phyloP scores from a whole-genome alignment of 64 coral and sea anemone species.

The Dendronephthya gigantea region DNA sequence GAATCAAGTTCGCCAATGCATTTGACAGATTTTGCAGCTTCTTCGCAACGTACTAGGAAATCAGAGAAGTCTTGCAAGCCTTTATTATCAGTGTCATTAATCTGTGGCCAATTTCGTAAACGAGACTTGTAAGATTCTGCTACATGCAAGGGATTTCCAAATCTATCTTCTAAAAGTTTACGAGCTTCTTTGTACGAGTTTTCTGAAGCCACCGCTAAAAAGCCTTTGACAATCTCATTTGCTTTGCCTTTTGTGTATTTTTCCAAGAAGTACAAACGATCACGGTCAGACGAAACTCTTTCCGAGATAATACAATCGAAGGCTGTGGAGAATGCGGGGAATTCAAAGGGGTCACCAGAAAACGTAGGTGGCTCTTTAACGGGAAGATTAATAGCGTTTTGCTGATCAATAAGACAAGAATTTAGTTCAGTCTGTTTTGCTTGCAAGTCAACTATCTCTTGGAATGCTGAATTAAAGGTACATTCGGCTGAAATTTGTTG shows the following conservation, averaged over 20 bases:
- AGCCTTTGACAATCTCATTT: slow-evolving; percentile 36
- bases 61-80: slow-evolving; percentile 29
- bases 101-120: slow-evolving; percentile 15
- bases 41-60: slow-evolving; percentile 32
- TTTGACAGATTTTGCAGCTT: slow-evolving; percentile 18
- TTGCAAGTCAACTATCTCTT: slow-evolving; percentile 34
- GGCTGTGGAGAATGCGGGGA: slow-evolving; percentile 22
- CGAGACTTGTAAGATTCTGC: slow-evolving; percentile 27
- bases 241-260: slow-evolving; percentile 38
- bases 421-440: slow-evolving; percentile 51
- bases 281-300: slow-evolving; percentile 9
- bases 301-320: slow-evolving; percentile 34
- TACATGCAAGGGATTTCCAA: slow-evolving; percentile 32
- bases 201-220: not conserved
- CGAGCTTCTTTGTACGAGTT: slow-evolving; percentile 23
- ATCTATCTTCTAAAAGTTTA: slow-evolving; percentile 25
- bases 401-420: slow-evolving; percentile 24
- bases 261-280: slow-evolving; percentile 36
- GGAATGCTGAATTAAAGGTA: slow-evolving; percentile 18
- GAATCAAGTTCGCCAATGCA: slow-evolving; percentile 38
- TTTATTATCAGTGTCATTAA: not conserved
- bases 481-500: not conserved
- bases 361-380: slow-evolving; percentile 39
- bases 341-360: slow-evolving; percentile 33
- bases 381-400: slow-evolving; percentile 3